Base-by-base conservation (phyloP, 2,113 vertebrate genomes). In the Eolophus roseicapilla region DNA sequence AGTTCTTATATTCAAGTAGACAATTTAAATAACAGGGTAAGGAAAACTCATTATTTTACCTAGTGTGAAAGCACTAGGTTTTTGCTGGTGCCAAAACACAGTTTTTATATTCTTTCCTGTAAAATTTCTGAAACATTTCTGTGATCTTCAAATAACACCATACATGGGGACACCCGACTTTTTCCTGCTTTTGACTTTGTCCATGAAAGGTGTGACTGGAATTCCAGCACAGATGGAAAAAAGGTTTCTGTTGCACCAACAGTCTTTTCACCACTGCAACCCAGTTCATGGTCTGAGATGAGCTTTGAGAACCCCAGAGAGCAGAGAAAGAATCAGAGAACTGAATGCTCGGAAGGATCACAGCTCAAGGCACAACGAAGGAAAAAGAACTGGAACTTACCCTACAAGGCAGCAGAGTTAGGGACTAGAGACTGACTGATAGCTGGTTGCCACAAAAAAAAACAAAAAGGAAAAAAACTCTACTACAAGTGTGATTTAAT, bases 401-500 rank as follows among this genome's bases (percentile, higher is more conserved):
- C 44, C 70, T 29, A 52, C 49, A 62, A 41, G 10, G 60, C 20
- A 74, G 35, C 43, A 74, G 43, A 68, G 37, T 19, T 41, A 76
- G 44, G 71, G 47, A 46, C 63, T 62, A 35, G 43, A 59, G 46
- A 49, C 10, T 3, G 37, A 47, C 13, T 31, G 79, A 15, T 1
- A 68, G 71, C 29, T 0, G 1, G 23, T 0, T 20, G 64, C 18
- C 80, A 81, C 21, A 15, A 17, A 33, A 31, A 35, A 23, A 37
- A 35, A 23, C 23, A 28, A 2, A 31, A 59, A 57, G 20, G 4
- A 4, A 4, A 37, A 52, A 73, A 27, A 2, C 18, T 71, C 6
- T 12, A 27, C 44, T n/a, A 12, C 25, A n/a, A 33, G 7, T 0
- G 3, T 8, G 60, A 65, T 53, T 50, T 46, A 18, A 86, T 8